These are phyloP conservation scores for Scartelaos histophorus DNA, from an alignment of 2,113 vertebrate genomes.

Conservation along the genomic window DNA sequence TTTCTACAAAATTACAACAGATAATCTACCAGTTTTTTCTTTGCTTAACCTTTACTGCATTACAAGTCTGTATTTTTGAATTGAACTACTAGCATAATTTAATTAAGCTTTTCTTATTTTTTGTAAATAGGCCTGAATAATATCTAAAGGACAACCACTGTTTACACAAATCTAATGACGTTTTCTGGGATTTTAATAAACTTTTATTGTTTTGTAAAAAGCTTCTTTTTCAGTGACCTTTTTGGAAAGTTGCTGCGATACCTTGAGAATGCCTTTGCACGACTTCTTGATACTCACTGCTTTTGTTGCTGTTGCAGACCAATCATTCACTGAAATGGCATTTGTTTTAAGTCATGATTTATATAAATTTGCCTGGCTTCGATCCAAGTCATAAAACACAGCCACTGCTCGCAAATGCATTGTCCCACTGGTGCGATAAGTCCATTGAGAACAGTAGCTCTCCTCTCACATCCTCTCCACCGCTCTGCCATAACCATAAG, in stretches of 20 bases:
- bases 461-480: neutral
- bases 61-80: too few relatives aligned
- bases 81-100: too few relatives aligned
- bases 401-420: neutral
- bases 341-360: constrained; percentile 34
- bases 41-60: too few relatives aligned
- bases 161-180: neutral
- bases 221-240: neutral
- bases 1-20: too few relatives aligned
- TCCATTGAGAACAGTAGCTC: constrained; percentile 17
- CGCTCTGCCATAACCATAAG: neutral
- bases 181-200: constrained; percentile 11
- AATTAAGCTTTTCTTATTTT: neutral
- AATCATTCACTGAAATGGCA: constrained; percentile 11
- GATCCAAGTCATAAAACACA: constrained; percentile 28
- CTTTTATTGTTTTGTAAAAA: constrained; percentile 4
- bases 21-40: too few relatives aligned
- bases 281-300: constrained; percentile 6
- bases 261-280: neutral
- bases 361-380: constrained; percentile 11
- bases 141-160: constrained; percentile 1
- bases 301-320: constrained; percentile 7
- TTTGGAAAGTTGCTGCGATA: neutral
- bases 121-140: neutral
- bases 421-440: constrained; percentile 25